Percentiles rank a stretch among this genome's conserved stretches.
Evolutionary conservation across 2,888 invertebrate species (phyloP).

Genomic region (Cataglyphis albicans): DNA sequence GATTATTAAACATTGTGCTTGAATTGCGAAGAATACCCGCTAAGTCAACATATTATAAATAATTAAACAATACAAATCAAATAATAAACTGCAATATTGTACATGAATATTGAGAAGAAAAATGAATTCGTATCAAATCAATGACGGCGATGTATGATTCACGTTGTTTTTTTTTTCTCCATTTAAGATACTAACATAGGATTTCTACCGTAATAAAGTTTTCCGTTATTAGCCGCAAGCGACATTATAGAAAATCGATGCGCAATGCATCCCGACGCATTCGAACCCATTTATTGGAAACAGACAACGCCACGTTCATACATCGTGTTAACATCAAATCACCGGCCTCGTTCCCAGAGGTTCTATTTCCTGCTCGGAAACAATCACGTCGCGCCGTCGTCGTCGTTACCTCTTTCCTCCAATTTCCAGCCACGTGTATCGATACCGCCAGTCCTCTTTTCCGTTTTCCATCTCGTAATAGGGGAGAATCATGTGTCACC

Average conservation of each 20-base stretch:
- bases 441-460: constrained; percentile 42
- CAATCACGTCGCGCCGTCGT: constrained; percentile 49
- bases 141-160: neutral
- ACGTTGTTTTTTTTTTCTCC: neutral
- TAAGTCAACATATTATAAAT: neutral
- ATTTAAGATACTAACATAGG: neutral
- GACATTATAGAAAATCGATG: constrained; percentile 53
- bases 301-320: constrained; percentile 45
- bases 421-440: constrained; percentile 43
- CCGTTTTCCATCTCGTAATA: constrained; percentile 52
- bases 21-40: neutral
- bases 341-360: constrained; percentile 41
- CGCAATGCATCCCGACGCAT: constrained; percentile 40
- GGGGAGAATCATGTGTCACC: constrained; percentile 57
- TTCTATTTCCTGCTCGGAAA: constrained; percentile 57
- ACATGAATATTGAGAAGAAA: too few relatives aligned
- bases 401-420: constrained; percentile 48
- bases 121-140: neutral
- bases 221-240: constrained; percentile 37
- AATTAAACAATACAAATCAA: neutral
- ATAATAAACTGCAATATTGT: neutral
- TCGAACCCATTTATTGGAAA: constrained; percentile 43
- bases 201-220: constrained; percentile 40
- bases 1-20: neutral
- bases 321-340: constrained; percentile 55